Evolutionary conservation across 2,113 vertebrate genomes (phyloP).

Genomic region (Lonchura striata): DNA sequence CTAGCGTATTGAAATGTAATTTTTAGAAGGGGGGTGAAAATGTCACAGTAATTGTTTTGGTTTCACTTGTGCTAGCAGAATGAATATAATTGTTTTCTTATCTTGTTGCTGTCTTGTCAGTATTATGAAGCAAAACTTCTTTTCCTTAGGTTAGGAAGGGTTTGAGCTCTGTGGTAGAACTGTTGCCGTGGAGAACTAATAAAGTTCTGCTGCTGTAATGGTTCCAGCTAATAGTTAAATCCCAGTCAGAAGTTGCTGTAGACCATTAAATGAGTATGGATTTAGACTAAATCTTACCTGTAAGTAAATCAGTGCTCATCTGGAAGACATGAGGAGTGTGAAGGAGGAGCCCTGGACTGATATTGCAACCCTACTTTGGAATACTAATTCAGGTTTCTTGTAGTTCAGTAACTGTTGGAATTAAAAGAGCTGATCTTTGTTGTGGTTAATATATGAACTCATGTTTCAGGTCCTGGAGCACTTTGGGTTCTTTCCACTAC

Average conservation of each 20-base stretch:
- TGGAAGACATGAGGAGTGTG: neutral
- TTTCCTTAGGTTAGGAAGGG: neutral
- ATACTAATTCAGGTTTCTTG: neutral
- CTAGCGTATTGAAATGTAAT: neutral
- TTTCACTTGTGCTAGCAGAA: neutral
- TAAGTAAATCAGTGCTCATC: rapidly evolving
- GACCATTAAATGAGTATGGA: neutral
- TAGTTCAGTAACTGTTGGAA: neutral
- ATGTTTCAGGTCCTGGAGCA: neutral
- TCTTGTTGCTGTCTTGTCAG: neutral
- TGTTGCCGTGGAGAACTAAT: neutral
- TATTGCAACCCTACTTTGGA: neutral
- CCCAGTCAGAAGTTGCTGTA: neutral
- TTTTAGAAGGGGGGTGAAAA: neutral
- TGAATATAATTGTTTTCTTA: neutral
- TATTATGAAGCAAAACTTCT: neutral
- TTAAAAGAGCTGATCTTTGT: neutral
- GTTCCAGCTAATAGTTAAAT: neutral
- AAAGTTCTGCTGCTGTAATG: neutral
- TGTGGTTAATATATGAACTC: neutral
- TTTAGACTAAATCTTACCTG: neutral
- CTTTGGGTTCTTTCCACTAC: neutral
- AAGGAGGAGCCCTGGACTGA: neutral
- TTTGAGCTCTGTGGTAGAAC: neutral
- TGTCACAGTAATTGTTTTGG: neutral